Base-by-base conservation (phyloP, 2,888 invertebrate species). In the Pandemis cinnamomeana region DNA sequence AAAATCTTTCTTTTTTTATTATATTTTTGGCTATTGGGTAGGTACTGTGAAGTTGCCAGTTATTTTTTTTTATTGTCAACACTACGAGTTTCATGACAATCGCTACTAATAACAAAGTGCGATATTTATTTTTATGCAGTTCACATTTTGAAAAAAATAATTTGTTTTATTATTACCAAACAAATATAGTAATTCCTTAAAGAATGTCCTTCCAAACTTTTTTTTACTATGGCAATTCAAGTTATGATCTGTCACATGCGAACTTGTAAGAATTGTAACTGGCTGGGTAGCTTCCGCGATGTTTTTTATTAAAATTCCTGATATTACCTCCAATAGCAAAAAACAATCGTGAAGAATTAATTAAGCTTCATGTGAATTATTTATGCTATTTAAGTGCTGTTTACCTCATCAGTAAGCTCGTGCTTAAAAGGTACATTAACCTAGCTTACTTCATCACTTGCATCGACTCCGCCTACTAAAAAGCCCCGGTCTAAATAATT, bases 401-500 rank as follows among this genome's bases (percentile, higher is more conserved):
- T 7, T 60, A 51, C 36, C 20, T 51, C 61, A 71, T 74, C 70
- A 51, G 74, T 74, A 61, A 74, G 61, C 61, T 74, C 67, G 61
- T 62, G 20, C 13, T 67, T 70, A 42, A 74, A 74, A 74, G 74
- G 74, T 74, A 74, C 71, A 71, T 44, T 74, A 74, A 74, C 74
- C 74, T 74, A 71, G 20, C 55, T 55, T 58, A 61, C 46, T 67
- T 69, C 42, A 41, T 66, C 10, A 46, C 55, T 70, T 64, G 74
- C 71, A 55, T 70, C 61, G 74, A 66, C 74, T 74, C 74, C 74
- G 53, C 74, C 71, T 74, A 67, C 27, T 27, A 36, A 53, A 66
- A 67, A 74, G 36, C 15, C 66, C 66, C 61, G 61, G 71, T 61
- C 44, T 61, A 70, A 74, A 71, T 71, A 62, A 74, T 53, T 66